Evolutionary conservation across 2,113 vertebrate species (phyloP).

Genomic region (Paramormyrops kingsleyae): DNA sequence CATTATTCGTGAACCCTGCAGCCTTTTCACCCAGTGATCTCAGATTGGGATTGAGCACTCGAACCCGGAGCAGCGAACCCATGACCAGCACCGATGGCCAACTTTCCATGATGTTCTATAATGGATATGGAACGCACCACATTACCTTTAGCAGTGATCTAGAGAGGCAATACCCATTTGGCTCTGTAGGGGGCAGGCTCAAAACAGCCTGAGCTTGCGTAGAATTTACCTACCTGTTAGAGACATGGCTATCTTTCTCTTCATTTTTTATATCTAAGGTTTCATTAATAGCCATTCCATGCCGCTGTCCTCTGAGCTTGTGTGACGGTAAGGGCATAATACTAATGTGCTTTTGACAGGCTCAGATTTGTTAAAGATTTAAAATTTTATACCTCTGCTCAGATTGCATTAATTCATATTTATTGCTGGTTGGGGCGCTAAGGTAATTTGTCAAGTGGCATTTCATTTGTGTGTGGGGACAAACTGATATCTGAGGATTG

Average conservation of each 20-base stretch:
- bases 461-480: background rate
- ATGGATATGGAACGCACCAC: background rate
- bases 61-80: background rate
- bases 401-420: constrained; percentile 9
- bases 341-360: background rate
- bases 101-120: background rate
- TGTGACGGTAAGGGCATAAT: background rate
- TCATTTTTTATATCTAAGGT: background rate
- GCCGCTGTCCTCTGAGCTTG: background rate
- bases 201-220: background rate
- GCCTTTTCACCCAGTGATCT: background rate
- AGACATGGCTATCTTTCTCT: background rate
- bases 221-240: background rate
- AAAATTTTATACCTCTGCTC: background rate
- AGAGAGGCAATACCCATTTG: background rate
- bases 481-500: background rate
- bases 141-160: background rate
- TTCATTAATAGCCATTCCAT: background rate
- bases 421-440: background rate
- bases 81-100: background rate
- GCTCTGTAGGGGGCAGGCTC: background rate
- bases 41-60: background rate
- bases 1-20: background rate
- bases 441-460: background rate
- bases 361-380: constrained; percentile 7